These are phyloP conservation scores for Meandrina meandrites DNA, from an alignment of 92 coral and sea anemone genomes.

Conservation along the genomic window DNA sequence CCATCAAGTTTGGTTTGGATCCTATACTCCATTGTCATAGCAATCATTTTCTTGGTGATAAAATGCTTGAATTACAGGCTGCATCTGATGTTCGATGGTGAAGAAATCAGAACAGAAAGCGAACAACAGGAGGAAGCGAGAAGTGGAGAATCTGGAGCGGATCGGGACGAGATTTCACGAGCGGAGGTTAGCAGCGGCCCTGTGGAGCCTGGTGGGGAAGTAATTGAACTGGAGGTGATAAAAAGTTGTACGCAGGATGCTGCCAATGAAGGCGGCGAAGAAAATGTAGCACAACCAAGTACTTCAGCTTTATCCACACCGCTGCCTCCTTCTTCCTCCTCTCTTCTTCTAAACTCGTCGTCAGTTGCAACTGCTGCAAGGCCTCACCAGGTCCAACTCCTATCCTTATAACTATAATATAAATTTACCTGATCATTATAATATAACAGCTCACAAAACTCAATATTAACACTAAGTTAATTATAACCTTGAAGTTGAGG, in stretches of 20 bases:
- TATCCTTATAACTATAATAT: conserved; percentile 23
- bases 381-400: conserved; percentile 41
- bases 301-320: conserved; percentile 38
- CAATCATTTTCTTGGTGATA: conserved; percentile 75
- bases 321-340: conserved; percentile 28
- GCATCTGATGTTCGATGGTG: conserved; percentile 96
- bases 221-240: conserved; percentile 82
- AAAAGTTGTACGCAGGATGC: conserved; percentile 65
- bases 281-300: conserved; percentile 35
- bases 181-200: conserved; percentile 69
- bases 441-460: conserved; percentile 16
- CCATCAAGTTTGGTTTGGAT: conserved; percentile 90
- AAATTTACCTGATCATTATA: conserved; percentile 22
- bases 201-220: conserved; percentile 73
- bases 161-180: conserved; percentile 51
- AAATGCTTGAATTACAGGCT: conserved; percentile 90
- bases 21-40: conserved; percentile 81
- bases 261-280: conserved; percentile 45
- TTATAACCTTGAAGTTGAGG: not conserved
- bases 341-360: conserved; percentile 31
- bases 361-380: conserved; percentile 45
- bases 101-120: conserved; percentile 84
- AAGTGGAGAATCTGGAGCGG: conserved; percentile 56
- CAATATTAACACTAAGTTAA: not conserved
- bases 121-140: conserved; percentile 54